A percentile compares a stretch with the other conserved stretches of the same genome.
Conservation (phyloP, 2,113 vertebrate genomes). For the Podarcis raffonei region DNA sequence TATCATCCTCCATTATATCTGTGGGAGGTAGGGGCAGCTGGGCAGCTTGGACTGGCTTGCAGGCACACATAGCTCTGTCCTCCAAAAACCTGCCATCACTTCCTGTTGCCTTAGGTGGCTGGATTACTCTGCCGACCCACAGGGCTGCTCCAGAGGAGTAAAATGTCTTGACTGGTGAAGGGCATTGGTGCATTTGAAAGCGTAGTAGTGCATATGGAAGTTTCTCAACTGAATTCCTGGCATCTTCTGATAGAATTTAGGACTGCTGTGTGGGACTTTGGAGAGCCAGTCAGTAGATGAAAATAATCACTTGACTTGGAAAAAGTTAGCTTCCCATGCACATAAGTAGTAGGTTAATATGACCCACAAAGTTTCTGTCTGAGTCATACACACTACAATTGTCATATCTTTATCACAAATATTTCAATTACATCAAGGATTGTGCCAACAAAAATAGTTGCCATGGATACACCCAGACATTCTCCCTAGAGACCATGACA, state of each 20-base stretch:
- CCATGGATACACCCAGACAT: background rate
- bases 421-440: too few relatives aligned
- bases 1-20: background rate
- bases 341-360: background rate
- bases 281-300: background rate
- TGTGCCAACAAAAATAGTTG: background rate
- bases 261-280: background rate
- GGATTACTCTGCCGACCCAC: background rate
- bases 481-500: background rate
- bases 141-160: background rate
- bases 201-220: background rate
- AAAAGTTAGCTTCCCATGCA: too few relatives aligned
- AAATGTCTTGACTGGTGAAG: background rate
- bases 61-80: too few relatives aligned
- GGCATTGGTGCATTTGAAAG: background rate
- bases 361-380: background rate
- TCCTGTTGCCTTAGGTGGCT: background rate
- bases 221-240: background rate
- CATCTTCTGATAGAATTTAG: background rate
- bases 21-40: background rate
- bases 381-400: background rate
- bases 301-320: too few relatives aligned
- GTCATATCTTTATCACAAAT: background rate
- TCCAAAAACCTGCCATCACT: too few relatives aligned
- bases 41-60: background rate